phyloP scores from a whole-genome alignment of 1,140 invertebrate species.

The Drosophila athabasca region DNA sequence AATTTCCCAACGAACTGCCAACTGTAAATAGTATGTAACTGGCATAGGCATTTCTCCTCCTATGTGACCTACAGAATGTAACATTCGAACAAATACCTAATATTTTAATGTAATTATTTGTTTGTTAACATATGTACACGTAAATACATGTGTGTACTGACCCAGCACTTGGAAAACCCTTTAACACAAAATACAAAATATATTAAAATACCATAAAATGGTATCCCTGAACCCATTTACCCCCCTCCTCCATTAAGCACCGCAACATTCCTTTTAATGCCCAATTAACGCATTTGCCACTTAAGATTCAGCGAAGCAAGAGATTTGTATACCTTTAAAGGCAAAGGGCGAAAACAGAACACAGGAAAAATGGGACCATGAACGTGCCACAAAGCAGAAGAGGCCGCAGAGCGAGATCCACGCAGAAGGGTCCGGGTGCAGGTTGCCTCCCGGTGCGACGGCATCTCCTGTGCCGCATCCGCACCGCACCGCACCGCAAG shows the following conservation, averaged over 20 bases:
- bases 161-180: neutral
- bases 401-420: slow-evolving; percentile 41
- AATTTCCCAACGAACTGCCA: too few species aligned
- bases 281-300: slow-evolving; percentile 80
- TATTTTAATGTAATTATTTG: too few species aligned
- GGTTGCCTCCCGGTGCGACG: slow-evolving; percentile 10
- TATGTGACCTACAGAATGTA: too few species aligned
- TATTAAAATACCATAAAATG: neutral
- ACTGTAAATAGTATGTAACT: too few species aligned
- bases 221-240: neutral
- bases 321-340: slow-evolving; percentile 62
- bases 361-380: slow-evolving; percentile 34
- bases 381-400: slow-evolving; percentile 76
- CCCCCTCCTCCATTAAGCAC: neutral
- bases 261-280: slow-evolving; percentile 65
- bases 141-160: too few species aligned
- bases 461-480: too few species aligned
- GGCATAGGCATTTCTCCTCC: too few species aligned
- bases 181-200: neutral
- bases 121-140: too few species aligned
- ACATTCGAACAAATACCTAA: too few species aligned
- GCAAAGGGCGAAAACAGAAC: slow-evolving; percentile 46
- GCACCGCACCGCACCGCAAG: slow-evolving; percentile 1
- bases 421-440: neutral
- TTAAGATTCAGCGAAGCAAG: slow-evolving; percentile 61